phyloP scores from a whole-genome alignment of 2,797 vertebrate genomes.

The Oophaga sylvatica region DNA sequence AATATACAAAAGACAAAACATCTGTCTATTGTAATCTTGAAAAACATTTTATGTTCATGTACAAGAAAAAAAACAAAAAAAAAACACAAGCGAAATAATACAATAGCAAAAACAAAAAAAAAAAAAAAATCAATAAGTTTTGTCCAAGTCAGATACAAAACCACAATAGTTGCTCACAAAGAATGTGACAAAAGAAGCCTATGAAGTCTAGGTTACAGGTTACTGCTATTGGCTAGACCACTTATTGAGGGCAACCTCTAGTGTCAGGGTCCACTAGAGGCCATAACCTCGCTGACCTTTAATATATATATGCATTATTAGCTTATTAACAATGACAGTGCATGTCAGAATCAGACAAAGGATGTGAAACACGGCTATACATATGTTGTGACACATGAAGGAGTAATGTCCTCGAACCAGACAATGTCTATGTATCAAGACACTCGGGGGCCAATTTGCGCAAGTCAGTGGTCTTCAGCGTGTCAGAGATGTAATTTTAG shows the following conservation, averaged over 20 bases:
- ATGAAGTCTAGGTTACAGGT: slow-evolving; percentile 17
- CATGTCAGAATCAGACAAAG: slow-evolving; percentile 14
- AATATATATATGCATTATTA: slow-evolving; percentile 27
- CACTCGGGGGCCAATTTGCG: background rate
- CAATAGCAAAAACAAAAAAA: background rate
- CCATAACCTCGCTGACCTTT: slow-evolving; percentile 12
- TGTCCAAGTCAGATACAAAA: background rate
- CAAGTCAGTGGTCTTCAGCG: background rate
- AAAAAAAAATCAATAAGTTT: background rate
- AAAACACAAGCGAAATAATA: background rate
- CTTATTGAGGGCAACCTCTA: slow-evolving; percentile 12
- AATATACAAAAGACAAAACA: background rate
- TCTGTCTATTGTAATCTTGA: background rate
- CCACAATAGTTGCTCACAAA: background rate
- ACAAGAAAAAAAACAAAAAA: background rate
- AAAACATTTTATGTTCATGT: background rate
- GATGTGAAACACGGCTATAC: background rate
- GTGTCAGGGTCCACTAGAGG: slow-evolving; percentile 28
- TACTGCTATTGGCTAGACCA: slow-evolving; percentile 29
- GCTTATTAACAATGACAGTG: slow-evolving; percentile 39
- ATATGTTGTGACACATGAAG: background rate
- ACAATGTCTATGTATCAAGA: background rate
- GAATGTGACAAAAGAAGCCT: slow-evolving; percentile 6
- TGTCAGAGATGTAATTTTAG: background rate
- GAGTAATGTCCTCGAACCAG: background rate